phyloP scores from a whole-genome alignment of 2,888 invertebrate genomes.

The Fragum whitleyi region DNA sequence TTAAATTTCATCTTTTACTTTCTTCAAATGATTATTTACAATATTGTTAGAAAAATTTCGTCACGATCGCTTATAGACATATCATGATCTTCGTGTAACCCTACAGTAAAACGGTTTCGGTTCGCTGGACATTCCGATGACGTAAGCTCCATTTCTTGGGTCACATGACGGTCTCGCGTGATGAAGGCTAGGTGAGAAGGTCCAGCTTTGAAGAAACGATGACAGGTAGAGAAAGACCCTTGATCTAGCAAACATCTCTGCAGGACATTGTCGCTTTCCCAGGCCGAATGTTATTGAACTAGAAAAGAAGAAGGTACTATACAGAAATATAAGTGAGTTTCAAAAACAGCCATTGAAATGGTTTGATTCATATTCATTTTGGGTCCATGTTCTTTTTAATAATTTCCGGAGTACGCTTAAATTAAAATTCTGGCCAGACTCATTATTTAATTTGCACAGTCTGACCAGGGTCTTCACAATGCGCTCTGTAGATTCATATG shows the following conservation, averaged over 20 bases:
- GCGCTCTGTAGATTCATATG: too few relatives aligned
- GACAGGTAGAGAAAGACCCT: slow-evolving; percentile 7
- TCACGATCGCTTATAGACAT: too few relatives aligned
- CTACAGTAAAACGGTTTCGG: slow-evolving; percentile 14
- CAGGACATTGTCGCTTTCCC: slow-evolving; percentile 15
- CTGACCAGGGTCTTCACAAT: too few relatives aligned
- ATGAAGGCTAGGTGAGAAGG: background rate
- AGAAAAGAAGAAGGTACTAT: background rate
- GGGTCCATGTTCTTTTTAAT: background rate
- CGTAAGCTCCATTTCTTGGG: background rate
- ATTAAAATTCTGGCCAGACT: too few relatives aligned
- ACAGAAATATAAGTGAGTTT: background rate
- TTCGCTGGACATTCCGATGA: slow-evolving; percentile 15
- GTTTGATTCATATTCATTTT: background rate
- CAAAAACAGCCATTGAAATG: background rate
- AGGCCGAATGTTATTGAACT: background rate
- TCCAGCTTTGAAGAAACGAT: slow-evolving; percentile 7
- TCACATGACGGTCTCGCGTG: background rate
- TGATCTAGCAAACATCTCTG: slow-evolving; percentile 16
- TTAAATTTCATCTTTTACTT: too few relatives aligned
- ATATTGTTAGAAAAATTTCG: too few relatives aligned
- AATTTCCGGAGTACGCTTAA: too few relatives aligned
- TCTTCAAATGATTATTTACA: background rate
- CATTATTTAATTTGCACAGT: too few relatives aligned
- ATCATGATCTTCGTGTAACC: background rate